Conservation (phyloP, 2,888 invertebrate species). For the Aproaerema taeniolella region DNA sequence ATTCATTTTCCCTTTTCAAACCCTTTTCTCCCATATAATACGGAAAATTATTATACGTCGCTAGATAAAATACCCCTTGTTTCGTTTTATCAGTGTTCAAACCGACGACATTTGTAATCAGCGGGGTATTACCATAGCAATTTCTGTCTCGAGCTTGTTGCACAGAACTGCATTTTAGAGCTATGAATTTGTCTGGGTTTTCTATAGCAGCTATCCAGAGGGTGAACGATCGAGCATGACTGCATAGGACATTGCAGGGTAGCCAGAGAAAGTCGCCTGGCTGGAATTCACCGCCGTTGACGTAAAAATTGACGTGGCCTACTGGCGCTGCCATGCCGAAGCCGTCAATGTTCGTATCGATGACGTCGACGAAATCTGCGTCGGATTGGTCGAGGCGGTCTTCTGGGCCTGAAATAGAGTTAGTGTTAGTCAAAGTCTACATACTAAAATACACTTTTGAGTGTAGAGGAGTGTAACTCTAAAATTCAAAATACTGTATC, state of each 20-base stretch:
- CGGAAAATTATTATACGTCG: constrained; percentile 39
- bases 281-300: constrained; percentile 57
- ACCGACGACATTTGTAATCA: constrained; percentile 37
- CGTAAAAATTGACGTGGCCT: constrained; percentile 55
- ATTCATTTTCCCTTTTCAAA: constrained; percentile 39
- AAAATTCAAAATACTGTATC: no score
- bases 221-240: constrained; percentile 34
- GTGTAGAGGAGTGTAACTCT: no score
- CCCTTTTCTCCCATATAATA: constrained; percentile 52
- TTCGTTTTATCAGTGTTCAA: constrained; percentile 30
- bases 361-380: constrained; percentile 50
- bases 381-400: constrained; percentile 46
- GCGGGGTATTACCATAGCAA: constrained; percentile 37
- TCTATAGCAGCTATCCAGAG: constrained; percentile 40
- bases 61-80: constrained; percentile 39
- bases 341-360: constrained; percentile 52
- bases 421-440: no score
- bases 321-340: constrained; percentile 53
- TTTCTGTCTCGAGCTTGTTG: constrained; percentile 39
- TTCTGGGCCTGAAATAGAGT: constrained; percentile 31
- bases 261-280: constrained; percentile 35
- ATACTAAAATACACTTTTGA: no score
- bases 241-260: constrained; percentile 37
- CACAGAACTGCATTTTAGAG: constrained; percentile 38
- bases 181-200: constrained; percentile 39